phyloP scores from a whole-genome alignment of 2,113 vertebrate species.

The Syngnathus floridae region DNA sequence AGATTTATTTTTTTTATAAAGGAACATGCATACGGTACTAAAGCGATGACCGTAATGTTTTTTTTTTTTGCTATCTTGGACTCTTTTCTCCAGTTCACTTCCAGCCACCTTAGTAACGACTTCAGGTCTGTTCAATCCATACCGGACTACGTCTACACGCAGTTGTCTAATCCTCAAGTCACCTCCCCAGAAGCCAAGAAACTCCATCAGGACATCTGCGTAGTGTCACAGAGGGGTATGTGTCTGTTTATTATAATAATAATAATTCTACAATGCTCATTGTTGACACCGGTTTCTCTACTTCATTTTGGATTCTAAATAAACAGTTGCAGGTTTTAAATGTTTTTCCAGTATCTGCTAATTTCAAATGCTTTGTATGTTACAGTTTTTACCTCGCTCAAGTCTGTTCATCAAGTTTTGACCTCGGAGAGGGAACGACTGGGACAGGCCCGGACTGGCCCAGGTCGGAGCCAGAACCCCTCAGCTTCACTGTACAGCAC shows the following conservation, averaged over 20 bases:
- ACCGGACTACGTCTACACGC: constrained; percentile 78
- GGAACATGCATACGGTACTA: not conserved
- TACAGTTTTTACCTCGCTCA: constrained; percentile 67
- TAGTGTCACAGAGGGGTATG: constrained; percentile 78
- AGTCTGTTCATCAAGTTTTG: constrained; percentile 63
- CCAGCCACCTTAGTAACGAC: constrained; percentile 52
- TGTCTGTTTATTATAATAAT: not conserved
- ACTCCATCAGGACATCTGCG: constrained; percentile 82
- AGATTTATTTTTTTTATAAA: not conserved
- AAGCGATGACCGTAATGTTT: not conserved
- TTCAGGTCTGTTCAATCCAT: constrained; percentile 75
- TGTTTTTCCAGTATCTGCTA: not conserved
- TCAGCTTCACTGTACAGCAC: constrained; percentile 68
- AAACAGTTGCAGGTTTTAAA: not conserved
- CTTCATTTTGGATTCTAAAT: not conserved
- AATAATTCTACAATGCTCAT: not conserved
- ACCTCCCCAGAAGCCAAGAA: constrained; percentile 78
- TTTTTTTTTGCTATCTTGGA: not conserved
- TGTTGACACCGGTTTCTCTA: not conserved
- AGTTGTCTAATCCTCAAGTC: constrained; percentile 75
- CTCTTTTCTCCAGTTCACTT: constrained; percentile 41
- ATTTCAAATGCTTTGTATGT: not conserved
- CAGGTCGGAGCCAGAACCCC: constrained; percentile 60
- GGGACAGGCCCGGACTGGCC: constrained; percentile 65
- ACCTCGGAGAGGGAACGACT: constrained; percentile 67